Evolutionary conservation across 2,888 invertebrate genomes (phyloP).

Genomic region (Notodromas monacha): DNA sequence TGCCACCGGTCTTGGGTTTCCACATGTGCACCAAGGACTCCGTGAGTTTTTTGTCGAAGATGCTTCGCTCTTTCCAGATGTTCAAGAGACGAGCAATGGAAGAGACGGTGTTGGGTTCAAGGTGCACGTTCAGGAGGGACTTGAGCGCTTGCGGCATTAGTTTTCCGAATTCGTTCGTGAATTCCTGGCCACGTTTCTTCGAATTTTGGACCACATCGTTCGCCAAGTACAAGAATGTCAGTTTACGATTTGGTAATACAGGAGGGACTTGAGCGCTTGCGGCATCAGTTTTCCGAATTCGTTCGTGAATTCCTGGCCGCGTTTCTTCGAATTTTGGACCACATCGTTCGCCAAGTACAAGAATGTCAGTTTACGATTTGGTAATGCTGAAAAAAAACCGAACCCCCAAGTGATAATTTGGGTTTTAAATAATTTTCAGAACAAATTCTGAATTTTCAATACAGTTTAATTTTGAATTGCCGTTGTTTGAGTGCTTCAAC

Average conservation of each 20-base stretch:
- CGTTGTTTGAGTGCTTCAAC: too few species aligned
- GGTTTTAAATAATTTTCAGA: too few species aligned
- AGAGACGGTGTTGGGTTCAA: slow-evolving; percentile 45
- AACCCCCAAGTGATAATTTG: too few species aligned
- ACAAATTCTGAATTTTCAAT: too few species aligned
- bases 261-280: slow-evolving; percentile 34
- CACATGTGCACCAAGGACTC: too few species aligned
- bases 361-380: slow-evolving; percentile 53
- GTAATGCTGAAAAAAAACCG: slow-evolving; percentile 36
- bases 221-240: slow-evolving; percentile 85
- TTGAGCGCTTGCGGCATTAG: slow-evolving; percentile 49
- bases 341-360: slow-evolving; percentile 98
- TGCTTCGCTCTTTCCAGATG: slow-evolving; percentile 73
- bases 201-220: slow-evolving; percentile 98
- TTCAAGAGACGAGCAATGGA: slow-evolving; percentile 44
- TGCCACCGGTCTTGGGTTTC: too few species aligned
- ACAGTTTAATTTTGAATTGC: too few species aligned
- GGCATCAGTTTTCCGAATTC: slow-evolving; percentile 46
- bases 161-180: slow-evolving; percentile 32
- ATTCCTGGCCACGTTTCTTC: slow-evolving; percentile 86
- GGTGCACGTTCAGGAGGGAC: slow-evolving; percentile 33
- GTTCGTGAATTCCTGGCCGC: slow-evolving; percentile 48
- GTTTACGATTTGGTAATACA: slow-evolving; percentile 51
- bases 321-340: slow-evolving; percentile 90
- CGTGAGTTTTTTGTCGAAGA: too few species aligned